A percentile compares a stretch with the other conserved stretches of the same genome.
Evolutionary conservation across 2,797 vertebrate genomes (phyloP).

Genomic region (Falco berigora): DNA sequence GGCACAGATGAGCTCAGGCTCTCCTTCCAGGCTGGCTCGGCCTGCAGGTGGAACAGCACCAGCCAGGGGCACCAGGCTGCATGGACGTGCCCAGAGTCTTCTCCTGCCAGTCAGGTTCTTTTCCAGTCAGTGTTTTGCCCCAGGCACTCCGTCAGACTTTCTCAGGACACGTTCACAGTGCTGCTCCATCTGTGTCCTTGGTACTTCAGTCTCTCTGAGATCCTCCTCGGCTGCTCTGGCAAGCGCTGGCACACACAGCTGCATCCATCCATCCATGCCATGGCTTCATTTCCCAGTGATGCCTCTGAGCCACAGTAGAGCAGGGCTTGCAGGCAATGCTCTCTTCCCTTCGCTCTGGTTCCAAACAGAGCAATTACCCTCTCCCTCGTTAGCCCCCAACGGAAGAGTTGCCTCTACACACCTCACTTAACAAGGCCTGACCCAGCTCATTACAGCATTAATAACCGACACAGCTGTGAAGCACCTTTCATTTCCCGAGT

Average conservation of each 20-base stretch:
- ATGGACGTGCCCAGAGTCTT: neutral
- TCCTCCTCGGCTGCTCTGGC: neutral
- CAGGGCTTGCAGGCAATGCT: neutral
- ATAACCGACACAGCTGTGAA: neutral
- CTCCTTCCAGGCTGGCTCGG: neutral
- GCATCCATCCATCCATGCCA: rapidly evolving
- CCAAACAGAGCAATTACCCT: neutral
- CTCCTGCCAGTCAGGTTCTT: neutral
- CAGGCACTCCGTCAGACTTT: neutral
- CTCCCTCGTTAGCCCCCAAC: rapidly evolving
- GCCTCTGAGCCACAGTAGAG: neutral
- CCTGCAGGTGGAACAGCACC: rapidly evolving
- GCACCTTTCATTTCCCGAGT: neutral
- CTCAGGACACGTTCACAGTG: neutral
- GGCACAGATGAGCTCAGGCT: neutral
- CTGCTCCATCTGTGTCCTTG: neutral
- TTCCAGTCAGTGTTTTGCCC: neutral
- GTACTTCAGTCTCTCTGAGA: neutral
- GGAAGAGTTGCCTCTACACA: neutral
- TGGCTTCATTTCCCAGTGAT: neutral
- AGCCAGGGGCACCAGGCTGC: neutral
- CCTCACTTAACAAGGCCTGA: rapidly evolving
- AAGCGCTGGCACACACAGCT: neutral
- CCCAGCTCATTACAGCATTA: neutral
- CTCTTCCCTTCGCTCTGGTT: neutral